Evolutionary conservation across 2,888 invertebrate species (phyloP), one percentile per base, ranked within the genome.

Genomic region (Steromphala cineraria): DNA sequence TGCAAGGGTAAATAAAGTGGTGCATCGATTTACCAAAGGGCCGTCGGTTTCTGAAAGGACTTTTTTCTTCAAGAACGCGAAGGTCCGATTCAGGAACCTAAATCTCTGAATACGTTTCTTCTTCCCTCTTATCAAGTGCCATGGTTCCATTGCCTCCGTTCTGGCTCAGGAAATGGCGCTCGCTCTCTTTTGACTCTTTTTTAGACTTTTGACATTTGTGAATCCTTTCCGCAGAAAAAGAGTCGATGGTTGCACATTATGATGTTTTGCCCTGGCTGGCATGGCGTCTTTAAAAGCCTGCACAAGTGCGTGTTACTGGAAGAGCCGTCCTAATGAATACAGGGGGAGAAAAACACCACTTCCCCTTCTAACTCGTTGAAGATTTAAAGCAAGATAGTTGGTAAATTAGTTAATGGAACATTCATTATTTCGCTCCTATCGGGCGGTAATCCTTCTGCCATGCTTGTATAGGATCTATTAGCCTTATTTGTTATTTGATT

Each of bases 331-430:
- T 81, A 81, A 81, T 79, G 79, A 81, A 75, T 74, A 56, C 78
- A 67, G 79, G 79, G 79, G 75, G 53, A 76, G 62, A 75, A 75
- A 81, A 79, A 79, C 75, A 67, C 67, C 81, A 46, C 62, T 81
- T 79, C 79, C 81, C 78, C 56, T 62, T 67, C 31, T 53, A 31
- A 31, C 46, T 40, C 19, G 74, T n/a, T n/a, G 31, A 76, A 76
- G 36, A 53, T 76, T 76, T 76, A 53, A 76, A 52, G 67, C 55
- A 74, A 67, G 80, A 77, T 67, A 82, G 74, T 62, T 55, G 80
- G 82, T 77, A 80, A 82, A 82, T 82, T 82, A 82, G 82, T 82
- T 82, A 82, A 82, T 82, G 82, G 82, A 82, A 80, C 62, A 80
- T 79, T 82, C 80, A 82, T 82, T 82, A 82, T 82, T 80, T 80